Conservation (phyloP, 2,113 vertebrate genomes). For the Pseudopipra pipra region DNA sequence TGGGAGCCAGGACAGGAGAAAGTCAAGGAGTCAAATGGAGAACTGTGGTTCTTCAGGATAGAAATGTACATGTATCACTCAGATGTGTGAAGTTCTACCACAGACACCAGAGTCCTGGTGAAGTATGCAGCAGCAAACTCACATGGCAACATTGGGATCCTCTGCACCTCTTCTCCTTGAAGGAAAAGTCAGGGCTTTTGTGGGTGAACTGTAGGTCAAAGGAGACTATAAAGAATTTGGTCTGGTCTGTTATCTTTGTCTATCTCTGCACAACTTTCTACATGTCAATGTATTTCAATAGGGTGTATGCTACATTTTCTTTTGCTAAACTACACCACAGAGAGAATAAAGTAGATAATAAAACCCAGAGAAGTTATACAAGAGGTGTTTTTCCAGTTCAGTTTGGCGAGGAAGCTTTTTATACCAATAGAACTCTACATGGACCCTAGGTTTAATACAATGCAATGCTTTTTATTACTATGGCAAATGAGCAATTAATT, state of each 20-base stretch:
- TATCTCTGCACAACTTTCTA: neutral
- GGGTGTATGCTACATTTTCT: neutral
- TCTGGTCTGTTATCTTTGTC: neutral
- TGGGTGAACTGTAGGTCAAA: neutral
- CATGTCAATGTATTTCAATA: neutral
- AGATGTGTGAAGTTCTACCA: neutral
- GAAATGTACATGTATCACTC: neutral
- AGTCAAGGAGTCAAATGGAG: neutral
- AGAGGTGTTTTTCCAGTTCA: neutral
- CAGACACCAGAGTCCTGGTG: neutral
- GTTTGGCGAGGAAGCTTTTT: neutral
- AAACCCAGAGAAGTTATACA: neutral
- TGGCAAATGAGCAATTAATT: neutral
- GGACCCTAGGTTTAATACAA: neutral
- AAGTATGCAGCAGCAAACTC: neutral
- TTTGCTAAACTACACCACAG: neutral
- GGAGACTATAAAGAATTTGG: neutral
- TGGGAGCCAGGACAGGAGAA: neutral
- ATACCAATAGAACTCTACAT: neutral
- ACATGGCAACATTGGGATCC: accelerated
- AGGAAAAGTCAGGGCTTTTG: neutral
- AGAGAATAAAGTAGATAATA: neutral
- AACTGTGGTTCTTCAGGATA: neutral
- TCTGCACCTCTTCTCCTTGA: neutral
- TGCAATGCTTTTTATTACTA: neutral